Conservation (phyloP, 2,113 vertebrate genomes). For the Bothrops jararaca region DNA sequence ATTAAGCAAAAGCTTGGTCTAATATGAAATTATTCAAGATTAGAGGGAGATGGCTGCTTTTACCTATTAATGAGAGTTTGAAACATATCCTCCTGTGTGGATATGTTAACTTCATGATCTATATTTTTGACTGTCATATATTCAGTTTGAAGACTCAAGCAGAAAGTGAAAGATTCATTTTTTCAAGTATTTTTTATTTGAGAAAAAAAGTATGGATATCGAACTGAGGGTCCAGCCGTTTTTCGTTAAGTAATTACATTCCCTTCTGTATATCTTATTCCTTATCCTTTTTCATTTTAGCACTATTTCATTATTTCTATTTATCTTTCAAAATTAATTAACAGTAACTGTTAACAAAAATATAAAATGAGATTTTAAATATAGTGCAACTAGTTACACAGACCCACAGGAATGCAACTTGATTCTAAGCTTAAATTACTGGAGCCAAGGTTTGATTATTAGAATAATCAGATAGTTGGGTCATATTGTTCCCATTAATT, state of each 20-base stretch:
- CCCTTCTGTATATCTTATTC: not conserved
- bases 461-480: not conserved
- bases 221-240: not conserved
- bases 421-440: not conserved
- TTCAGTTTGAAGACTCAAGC: not conserved
- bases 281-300: not conserved
- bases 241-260: not conserved
- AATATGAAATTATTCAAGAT: not conserved
- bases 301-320: not conserved
- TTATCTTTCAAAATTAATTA: not conserved
- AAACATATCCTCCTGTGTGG: not conserved
- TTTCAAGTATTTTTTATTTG: not conserved
- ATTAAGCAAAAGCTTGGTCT: not conserved
- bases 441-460: not conserved
- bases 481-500: not conserved
- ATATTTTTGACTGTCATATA: not conserved
- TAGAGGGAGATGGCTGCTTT: not conserved
- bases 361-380: not conserved
- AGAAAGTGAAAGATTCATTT: not conserved
- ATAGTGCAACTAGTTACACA: not conserved
- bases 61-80: not conserved
- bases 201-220: not conserved
- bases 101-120: conserved; percentile 1
- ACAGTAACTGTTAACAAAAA: not conserved
- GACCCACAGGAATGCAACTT: not conserved